Evolutionary conservation across 2,888 invertebrate species (phyloP).

Genomic region (Trachelus iudaicus): DNA sequence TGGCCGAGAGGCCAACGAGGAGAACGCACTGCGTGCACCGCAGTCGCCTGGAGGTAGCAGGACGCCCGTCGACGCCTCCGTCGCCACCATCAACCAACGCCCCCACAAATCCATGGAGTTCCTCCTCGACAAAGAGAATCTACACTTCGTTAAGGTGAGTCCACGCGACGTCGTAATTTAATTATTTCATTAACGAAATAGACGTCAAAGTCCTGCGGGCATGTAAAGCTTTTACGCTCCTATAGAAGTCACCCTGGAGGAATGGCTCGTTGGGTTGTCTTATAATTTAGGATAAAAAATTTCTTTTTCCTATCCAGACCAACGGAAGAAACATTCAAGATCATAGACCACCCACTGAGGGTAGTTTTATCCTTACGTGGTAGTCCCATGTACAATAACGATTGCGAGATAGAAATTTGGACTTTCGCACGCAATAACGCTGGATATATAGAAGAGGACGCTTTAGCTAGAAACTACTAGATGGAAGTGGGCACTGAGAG

Average conservation of each 20-base stretch:
- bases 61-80: constrained; percentile 65
- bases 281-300: too few species aligned
- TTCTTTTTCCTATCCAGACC: too few species aligned
- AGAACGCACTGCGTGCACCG: constrained; percentile 38
- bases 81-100: constrained; percentile 59
- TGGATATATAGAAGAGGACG: too few species aligned
- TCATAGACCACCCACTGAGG: too few species aligned
- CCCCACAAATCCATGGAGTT: constrained; percentile 96
- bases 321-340: too few species aligned
- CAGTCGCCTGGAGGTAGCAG: constrained; percentile 66
- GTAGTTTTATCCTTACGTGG: too few species aligned
- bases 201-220: neutral
- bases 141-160: constrained; percentile 87
- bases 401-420: too few species aligned
- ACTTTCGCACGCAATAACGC: too few species aligned
- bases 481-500: too few species aligned
- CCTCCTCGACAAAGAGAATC: constrained; percentile 92
- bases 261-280: neutral
- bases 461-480: too few species aligned
- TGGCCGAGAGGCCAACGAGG: constrained; percentile 60
- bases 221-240: neutral
- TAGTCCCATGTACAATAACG: too few species aligned
- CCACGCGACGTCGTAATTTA: too few species aligned
- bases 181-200: neutral
- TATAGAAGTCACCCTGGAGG: neutral